A percentile compares a stretch with the other conserved stretches of the same genome.
Conservation (phyloP, 2,888 invertebrate species). For the Sicus ferrugineus region DNA sequence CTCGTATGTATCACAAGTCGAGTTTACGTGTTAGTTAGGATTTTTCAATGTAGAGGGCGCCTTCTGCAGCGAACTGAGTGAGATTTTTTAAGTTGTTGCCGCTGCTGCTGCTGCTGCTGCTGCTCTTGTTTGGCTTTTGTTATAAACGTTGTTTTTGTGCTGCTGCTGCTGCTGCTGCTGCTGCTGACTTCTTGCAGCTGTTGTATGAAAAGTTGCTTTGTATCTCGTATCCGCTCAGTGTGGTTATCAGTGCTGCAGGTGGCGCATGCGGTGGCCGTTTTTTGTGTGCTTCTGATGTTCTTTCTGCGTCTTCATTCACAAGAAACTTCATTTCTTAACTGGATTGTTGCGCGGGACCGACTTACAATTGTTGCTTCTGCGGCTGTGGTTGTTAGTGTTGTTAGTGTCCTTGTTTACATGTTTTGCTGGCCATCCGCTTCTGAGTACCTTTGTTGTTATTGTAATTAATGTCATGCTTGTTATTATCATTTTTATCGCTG, state of each 20-base stretch:
- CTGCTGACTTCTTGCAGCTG: neutral
- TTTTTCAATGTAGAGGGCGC: constrained; percentile 51
- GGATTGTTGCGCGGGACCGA: neutral
- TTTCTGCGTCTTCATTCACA: neutral
- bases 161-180: neutral
- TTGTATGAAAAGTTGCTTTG: no score
- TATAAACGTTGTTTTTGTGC: neutral
- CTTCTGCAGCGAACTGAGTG: constrained; percentile 24
- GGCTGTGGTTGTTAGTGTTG: neutral
- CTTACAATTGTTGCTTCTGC: constrained; percentile 3
- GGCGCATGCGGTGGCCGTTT: no score
- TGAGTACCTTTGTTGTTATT: neutral
- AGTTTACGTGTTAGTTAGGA: constrained; percentile 42
- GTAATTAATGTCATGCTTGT: neutral
- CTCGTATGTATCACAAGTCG: neutral
- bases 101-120: constrained; percentile 9
- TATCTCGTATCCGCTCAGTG: no score
- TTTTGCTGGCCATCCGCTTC: neutral
- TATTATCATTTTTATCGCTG: neutral
- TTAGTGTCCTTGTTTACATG: constrained; percentile 2
- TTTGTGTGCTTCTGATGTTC: neutral
- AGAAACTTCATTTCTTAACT: constrained; percentile 6
- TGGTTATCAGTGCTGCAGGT: no score
- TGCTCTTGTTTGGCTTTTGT: neutral
- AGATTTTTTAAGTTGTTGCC: constrained; percentile 18